phyloP scores from a whole-genome alignment of 2,888 invertebrate species.

The Drosophila anomelani region DNA sequence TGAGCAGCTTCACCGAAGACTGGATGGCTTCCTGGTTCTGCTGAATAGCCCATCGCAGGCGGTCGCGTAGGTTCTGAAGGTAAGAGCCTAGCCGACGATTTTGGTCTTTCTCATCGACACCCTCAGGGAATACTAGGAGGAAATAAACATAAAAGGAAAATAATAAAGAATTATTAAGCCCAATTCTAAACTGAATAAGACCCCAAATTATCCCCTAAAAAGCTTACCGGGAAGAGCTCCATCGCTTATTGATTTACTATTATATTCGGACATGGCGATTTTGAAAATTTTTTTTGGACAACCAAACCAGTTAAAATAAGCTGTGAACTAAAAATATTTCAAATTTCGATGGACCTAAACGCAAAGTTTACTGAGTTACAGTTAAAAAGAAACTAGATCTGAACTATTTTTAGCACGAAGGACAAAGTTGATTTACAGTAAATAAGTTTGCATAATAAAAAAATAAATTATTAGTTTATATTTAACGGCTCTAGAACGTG shows the following conservation, averaged over 20 bases:
- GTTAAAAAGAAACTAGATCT: neutral
- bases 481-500: no score
- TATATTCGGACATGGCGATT: slow-evolving; percentile 1
- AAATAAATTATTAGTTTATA: no score
- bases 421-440: no score
- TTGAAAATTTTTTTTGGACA: neutral
- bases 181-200: neutral
- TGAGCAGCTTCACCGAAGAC: neutral
- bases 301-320: neutral
- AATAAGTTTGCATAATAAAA: no score
- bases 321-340: neutral
- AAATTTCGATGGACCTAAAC: neutral
- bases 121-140: neutral
- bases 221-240: slow-evolving; percentile 1
- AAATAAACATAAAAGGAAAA: neutral
- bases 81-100: neutral
- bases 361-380: neutral
- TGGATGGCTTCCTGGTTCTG: neutral
- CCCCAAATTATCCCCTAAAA: neutral
- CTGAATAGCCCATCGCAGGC: neutral
- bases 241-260: neutral
- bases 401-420: neutral
- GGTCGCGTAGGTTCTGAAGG: neutral
- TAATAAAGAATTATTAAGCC: no score
- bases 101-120: slow-evolving; percentile 1